A percentile compares a stretch with the other conserved stretches of the same genome.
Conservation (phyloP, 2,797 vertebrate genomes). For the Falco cherrug region DNA sequence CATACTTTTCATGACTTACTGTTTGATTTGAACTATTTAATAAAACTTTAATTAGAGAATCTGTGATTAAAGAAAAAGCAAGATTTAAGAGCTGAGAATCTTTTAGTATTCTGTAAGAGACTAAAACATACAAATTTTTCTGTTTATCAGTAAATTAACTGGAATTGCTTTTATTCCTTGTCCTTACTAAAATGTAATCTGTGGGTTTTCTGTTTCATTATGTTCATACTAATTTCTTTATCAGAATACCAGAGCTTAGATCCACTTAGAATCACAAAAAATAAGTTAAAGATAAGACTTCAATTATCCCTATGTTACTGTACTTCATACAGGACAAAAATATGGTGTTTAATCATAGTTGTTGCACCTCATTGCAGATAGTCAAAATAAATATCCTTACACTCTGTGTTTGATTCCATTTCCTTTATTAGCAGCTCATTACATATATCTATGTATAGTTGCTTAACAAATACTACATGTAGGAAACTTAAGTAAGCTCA, state of each 20-base stretch:
- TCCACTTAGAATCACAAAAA: not conserved
- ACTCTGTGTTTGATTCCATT: not conserved
- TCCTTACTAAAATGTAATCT: not conserved
- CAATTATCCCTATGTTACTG: not conserved
- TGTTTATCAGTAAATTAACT: not conserved
- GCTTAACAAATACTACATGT: not conserved
- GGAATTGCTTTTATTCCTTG: not conserved
- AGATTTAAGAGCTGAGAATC: not conserved
- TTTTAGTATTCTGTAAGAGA: not conserved
- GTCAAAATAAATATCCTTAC: not conserved
- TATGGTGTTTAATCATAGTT: not conserved
- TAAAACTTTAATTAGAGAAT: slow-evolving; percentile 42
- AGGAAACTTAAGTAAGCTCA: not conserved
- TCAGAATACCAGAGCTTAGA: not conserved
- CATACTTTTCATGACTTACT: slow-evolving; percentile 1
- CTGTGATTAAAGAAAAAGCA: slow-evolving; percentile 1
- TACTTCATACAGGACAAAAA: not conserved
- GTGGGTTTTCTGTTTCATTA: not conserved
- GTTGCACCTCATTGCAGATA: not conserved
- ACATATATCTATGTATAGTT: not conserved
- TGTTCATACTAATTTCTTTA: not conserved
- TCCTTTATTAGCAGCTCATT: not conserved
- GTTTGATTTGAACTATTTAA: slow-evolving; percentile 15
- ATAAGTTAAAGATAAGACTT: not conserved
- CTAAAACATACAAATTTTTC: not conserved